Conservation (phyloP, 2,113 vertebrate genomes). For the Donacobius atricapilla region DNA sequence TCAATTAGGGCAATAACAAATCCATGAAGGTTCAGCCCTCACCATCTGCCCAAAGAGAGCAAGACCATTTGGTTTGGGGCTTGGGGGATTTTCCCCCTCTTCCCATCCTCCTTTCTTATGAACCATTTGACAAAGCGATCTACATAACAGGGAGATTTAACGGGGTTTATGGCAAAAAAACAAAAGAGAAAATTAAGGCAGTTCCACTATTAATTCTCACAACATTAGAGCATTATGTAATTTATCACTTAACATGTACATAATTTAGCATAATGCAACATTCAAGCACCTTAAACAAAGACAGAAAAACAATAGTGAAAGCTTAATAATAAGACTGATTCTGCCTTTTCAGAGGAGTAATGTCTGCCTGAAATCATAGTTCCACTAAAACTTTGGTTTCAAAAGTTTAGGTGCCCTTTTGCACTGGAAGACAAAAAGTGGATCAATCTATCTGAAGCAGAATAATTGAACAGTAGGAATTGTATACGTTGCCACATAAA, state of each 20-base stretch:
- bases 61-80: background rate
- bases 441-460: background rate
- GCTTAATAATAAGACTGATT: background rate
- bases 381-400: background rate
- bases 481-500: background rate
- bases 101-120: background rate
- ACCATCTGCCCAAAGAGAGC: conserved; percentile 60
- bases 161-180: conserved; percentile 13
- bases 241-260: conserved; percentile 49
- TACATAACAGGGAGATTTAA: conserved; percentile 22
- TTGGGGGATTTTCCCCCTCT: background rate
- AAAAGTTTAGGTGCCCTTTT: background rate
- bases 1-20: conserved; percentile 65
- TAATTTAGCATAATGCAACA: conserved; percentile 52
- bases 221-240: background rate
- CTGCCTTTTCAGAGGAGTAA: background rate
- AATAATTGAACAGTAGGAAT: background rate
- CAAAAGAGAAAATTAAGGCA: conserved; percentile 15
- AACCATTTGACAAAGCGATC: conserved; percentile 17
- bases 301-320: background rate
- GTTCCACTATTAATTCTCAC: conserved; percentile 30
- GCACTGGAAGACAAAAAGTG: background rate
- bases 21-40: conserved; percentile 44
- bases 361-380: background rate
- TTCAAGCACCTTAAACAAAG: conserved; percentile 9